Conservation (phyloP, 2,797 vertebrate species). For the Anguilla obscura region DNA sequence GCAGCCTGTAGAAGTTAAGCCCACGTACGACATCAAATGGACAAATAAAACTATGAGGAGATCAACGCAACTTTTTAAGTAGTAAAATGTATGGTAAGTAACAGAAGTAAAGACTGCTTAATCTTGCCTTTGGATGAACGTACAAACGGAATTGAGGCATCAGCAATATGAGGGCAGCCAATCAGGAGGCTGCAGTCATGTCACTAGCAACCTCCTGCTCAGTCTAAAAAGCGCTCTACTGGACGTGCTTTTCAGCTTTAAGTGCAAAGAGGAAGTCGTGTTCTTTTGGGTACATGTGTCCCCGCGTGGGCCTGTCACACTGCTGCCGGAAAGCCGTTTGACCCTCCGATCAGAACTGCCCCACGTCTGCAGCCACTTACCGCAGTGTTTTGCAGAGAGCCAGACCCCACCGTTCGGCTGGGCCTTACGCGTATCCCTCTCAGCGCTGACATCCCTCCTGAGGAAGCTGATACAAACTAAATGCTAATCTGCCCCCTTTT, state of each 20-base stretch:
- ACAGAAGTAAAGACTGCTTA: background rate
- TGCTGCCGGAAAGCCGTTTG: background rate
- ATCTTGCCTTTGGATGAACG: background rate
- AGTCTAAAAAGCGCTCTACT: constrained; percentile 3
- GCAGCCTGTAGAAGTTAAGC: constrained; percentile 1
- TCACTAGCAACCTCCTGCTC: background rate
- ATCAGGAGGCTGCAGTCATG: background rate
- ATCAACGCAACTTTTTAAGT: background rate
- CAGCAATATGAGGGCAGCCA: background rate
- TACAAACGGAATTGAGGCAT: background rate
- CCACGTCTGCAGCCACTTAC: background rate
- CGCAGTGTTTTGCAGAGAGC: background rate
- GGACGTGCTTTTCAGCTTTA: background rate
- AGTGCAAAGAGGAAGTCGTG: background rate
- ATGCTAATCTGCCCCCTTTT: background rate
- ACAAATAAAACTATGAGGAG: background rate
- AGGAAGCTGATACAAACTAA: background rate
- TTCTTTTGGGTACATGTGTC: background rate
- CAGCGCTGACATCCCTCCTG: background rate
- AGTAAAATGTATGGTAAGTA: background rate
- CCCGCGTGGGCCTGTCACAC: background rate
- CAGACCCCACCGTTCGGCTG: background rate
- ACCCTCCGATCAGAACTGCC: background rate
- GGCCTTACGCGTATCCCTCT: background rate
- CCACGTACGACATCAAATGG: background rate